Percentiles rank a stretch among this genome's conserved stretches.
Evolutionary conservation across 2,888 invertebrate genomes (phyloP).

Genomic region (Dasypogon diadema): DNA sequence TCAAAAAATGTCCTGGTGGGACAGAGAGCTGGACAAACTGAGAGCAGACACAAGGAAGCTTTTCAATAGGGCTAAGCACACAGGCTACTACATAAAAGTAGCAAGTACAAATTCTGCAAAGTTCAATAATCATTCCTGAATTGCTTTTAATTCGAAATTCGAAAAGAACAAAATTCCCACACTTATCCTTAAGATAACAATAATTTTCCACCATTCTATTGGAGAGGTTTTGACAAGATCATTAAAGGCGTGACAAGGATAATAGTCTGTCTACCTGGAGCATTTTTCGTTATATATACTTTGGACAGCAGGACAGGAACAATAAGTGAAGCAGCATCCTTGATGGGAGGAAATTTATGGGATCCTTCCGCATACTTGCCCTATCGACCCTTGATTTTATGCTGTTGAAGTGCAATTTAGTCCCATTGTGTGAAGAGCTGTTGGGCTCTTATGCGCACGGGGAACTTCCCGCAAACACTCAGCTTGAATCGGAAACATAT

Average conservation of each 20-base stretch:
- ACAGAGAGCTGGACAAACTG: too few relatives aligned
- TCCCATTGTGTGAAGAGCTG: conserved; percentile 25
- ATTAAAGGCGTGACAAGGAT: conserved; percentile 10
- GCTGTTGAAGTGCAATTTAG: conserved; percentile 35
- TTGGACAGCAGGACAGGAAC: neutral
- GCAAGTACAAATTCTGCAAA: too few relatives aligned
- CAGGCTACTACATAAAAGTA: too few relatives aligned
- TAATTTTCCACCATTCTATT: too few relatives aligned
- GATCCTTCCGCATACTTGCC: neutral
- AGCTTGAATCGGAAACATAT: neutral
- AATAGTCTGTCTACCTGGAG: neutral
- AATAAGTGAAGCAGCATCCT: neutral
- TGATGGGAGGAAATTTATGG: conserved; percentile 28
- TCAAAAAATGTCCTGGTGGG: too few relatives aligned
- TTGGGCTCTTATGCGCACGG: neutral
- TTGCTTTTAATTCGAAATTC: too few relatives aligned
- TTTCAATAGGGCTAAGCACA: too few relatives aligned
- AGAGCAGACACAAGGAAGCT: too few relatives aligned
- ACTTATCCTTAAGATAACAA: too few relatives aligned
- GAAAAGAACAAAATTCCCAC: too few relatives aligned
- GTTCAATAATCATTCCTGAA: too few relatives aligned
- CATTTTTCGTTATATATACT: neutral
- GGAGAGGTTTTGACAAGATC: conserved; percentile 13
- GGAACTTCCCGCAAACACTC: conserved; percentile 9
- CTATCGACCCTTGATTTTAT: conserved; percentile 26